Base-by-base conservation (phyloP, 2,113 vertebrate species). In the Calidris pugnax region DNA sequence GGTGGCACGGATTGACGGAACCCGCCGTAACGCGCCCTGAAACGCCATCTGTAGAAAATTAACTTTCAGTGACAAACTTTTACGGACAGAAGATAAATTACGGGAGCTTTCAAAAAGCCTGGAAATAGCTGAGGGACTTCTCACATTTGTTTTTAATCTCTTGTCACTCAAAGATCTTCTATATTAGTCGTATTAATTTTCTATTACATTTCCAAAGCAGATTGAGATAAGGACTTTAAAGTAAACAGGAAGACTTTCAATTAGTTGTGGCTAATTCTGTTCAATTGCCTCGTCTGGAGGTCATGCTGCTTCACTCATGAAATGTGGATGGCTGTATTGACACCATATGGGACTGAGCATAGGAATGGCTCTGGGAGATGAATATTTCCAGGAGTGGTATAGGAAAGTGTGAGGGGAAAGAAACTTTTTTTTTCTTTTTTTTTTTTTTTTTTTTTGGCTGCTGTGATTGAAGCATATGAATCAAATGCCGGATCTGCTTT, bases 221-320 rank as follows among this genome's bases (percentile, higher is more conserved):
- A 91, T 96, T 85, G 94, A 98, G 98, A 98, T 98, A 98, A 98
- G 97, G 88, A 45, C 95, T 96, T 98, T 97, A 98, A 97, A 96
- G 95, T 95, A 97, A 98, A 98, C 98, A 98, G 98, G 98, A 98
- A 98, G 97, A 96, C 96, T 98, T 98, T 97, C 98, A 98, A 98
- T 99, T 98, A 98, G 98, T 97, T 98, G 97, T 97, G 97, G 97
- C 98, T 98, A 98, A 98, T 99, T 99, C 98, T 96, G 75, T 93
- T 98, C 97, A 98, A 96, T 98, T 98, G 97, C 96, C 97, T 98
- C 95, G 96, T 96, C 96, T 97, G 97, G 97, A 97, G 98, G 98
- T 98, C 97, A 97, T 95, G 97, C 96, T 97, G 97, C 81, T 93
- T 97, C 95, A 77, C 95, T 97, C 96, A 86, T 95, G 95, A 97